phyloP scores from a whole-genome alignment of 2,888 invertebrate species.

The Meteorus cinctellus region DNA sequence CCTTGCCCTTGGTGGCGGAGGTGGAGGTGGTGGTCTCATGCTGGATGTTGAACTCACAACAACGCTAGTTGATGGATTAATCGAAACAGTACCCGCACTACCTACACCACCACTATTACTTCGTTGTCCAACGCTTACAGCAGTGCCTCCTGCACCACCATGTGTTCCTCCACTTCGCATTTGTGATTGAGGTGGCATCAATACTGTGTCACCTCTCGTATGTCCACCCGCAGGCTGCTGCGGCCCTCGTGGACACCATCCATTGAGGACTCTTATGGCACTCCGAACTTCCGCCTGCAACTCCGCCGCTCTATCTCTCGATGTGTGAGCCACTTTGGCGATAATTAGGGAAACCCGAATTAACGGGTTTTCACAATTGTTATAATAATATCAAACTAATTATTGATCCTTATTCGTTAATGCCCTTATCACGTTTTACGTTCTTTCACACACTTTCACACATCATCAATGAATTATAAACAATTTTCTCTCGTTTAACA shows the following conservation, averaged over 20 bases:
- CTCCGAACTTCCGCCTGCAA: constrained; percentile 70
- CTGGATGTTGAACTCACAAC: constrained; percentile 76
- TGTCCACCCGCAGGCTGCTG: constrained; percentile 44
- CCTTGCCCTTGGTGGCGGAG: constrained; percentile 74
- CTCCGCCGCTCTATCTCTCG: constrained; percentile 69
- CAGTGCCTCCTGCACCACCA: background rate
- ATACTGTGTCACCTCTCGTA: constrained; percentile 73
- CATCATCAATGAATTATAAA: too few relatives aligned
- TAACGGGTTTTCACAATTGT: constrained; percentile 53
- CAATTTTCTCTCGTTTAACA: too few relatives aligned
- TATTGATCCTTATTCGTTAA: too few relatives aligned
- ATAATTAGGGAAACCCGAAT: constrained; percentile 52
- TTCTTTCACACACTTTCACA: too few relatives aligned
- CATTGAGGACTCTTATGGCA: constrained; percentile 70
- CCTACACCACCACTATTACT: constrained; percentile 17
- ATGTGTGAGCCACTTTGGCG: constrained; percentile 69
- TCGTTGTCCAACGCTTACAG: constrained; percentile 23
- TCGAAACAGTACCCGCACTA: constrained; percentile 24
- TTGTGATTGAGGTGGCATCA: constrained; percentile 71
- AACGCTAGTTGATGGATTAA: constrained; percentile 62
- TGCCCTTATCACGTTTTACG: too few relatives aligned
- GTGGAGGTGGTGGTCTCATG: constrained; percentile 76
- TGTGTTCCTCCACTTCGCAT: constrained; percentile 57
- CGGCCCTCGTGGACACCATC: constrained; percentile 69
- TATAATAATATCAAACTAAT: too few relatives aligned